Evolutionary conservation across 1,140 invertebrate genomes (phyloP), one percentile per base, ranked within the genome.

Genomic region (Bombus terrestris): DNA sequence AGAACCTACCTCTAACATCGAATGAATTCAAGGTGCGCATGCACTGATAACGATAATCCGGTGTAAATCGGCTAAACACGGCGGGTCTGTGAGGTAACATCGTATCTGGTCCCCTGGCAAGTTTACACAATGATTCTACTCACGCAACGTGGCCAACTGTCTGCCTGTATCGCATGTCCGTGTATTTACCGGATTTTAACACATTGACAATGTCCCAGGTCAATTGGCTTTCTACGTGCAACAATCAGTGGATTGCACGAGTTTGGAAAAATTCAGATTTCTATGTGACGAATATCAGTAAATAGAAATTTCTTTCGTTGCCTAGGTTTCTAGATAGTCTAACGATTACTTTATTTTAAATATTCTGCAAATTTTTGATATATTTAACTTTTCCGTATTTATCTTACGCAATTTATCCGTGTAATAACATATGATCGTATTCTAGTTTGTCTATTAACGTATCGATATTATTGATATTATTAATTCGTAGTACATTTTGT

Each of bases 41-140:
- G 77, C 77, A 81, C 71, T 72, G 83, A 85, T 85, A 85, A 85
- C 77, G 83, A 85, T 85, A 85, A 85, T 85, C 83, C 83, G 77
- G 53, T 85, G 83, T 73, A 85, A 81, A 85, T 85, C 78, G 83
- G 62, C 41, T 41, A 57, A 80, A 85, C 83, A 81, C 78, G 83
- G 47, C 53, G 66, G 76, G 53, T 41, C 83, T 81, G 59, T 74
- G 47, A 81, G 62, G 57, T 47, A 37, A 47, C 83, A n/a, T 72
- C 43, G 53, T 84, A 84, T 80, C 83, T 79, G 68, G 53, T 35
- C 82, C 76, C 75, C 37, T 37, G 76, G 66, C 35, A n/a, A 72
- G 83, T 84, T 84, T 84, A 84, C 78, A 85, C 83, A 72, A 81
- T 74, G 83, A 81, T 79, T 81, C 83, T 13, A 35, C 83, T 85